These are phyloP conservation scores for Heliothis peltigera DNA, from an alignment of 2,888 invertebrate genomes.

Conservation along the genomic window DNA sequence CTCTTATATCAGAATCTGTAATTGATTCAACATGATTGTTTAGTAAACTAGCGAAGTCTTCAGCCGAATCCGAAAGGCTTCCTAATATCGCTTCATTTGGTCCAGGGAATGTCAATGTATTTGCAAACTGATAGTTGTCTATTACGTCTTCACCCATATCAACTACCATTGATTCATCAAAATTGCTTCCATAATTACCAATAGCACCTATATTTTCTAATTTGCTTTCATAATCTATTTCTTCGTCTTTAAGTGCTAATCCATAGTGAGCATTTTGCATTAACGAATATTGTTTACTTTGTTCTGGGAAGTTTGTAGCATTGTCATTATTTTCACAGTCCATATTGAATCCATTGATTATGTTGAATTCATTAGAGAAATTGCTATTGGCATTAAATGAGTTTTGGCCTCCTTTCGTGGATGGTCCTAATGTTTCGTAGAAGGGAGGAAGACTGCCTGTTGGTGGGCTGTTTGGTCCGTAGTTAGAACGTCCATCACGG, in stretches of 20 bases:
- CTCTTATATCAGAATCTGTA: conserved; percentile 92
- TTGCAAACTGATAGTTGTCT: conserved; percentile 95
- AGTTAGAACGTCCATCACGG: conserved; percentile 95
- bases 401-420: conserved; percentile 93
- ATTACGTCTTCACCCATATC: conserved; percentile 94
- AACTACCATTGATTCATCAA: conserved; percentile 95
- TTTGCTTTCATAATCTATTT: conserved; percentile 94
- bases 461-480: conserved; percentile 96
- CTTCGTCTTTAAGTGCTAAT: conserved; percentile 94
- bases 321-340: conserved; percentile 93
- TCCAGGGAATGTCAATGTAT: conserved; percentile 94
- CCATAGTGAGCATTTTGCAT: conserved; percentile 96
- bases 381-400: conserved; percentile 92
- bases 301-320: conserved; percentile 85
- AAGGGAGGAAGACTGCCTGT: conserved; percentile 97
- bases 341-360: conserved; percentile 93
- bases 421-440: conserved; percentile 93
- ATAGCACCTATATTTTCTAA: conserved; percentile 92
- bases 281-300: conserved; percentile 93
- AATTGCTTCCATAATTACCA: conserved; percentile 91
- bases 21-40: conserved; percentile 93
- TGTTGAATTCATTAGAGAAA: conserved; percentile 92
- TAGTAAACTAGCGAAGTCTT: conserved; percentile 93
- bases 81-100: conserved; percentile 94
- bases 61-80: conserved; percentile 94